phyloP scores from a whole-genome alignment of 2,888 invertebrate genomes.

The Coremacera marginata region DNA sequence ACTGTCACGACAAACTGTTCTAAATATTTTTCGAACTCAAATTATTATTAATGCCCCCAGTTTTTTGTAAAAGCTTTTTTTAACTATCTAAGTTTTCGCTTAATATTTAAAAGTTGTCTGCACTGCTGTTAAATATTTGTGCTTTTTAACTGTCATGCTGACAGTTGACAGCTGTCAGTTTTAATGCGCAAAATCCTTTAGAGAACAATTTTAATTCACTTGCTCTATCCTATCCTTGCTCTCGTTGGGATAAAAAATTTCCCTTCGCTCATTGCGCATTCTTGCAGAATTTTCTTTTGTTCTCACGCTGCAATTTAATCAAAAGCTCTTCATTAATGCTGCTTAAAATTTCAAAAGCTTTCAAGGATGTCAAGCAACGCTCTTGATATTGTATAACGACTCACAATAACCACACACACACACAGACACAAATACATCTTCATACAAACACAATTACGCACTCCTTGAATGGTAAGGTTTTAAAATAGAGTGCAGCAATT shows the following conservation, averaged over 20 bases:
- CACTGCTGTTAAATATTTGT: neutral
- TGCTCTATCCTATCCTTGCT: neutral
- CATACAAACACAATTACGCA: neutral
- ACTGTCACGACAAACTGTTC: neutral
- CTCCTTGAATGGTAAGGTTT: too few relatives aligned
- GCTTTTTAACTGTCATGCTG: slow-evolving; percentile 5
- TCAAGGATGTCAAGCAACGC: neutral
- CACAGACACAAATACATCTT: neutral
- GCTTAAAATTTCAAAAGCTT: slow-evolving; percentile 12
- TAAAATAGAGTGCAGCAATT: too few relatives aligned
- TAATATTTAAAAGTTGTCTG: neutral
- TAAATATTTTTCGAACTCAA: neutral
- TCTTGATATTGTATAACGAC: too few relatives aligned
- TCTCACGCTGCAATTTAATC: neutral
- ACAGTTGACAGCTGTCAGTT: neutral
- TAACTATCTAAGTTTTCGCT: neutral
- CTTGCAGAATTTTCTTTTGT: too few relatives aligned
- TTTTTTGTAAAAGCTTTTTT: neutral
- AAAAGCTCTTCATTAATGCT: neutral
- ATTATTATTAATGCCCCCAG: neutral
- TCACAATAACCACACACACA: too few relatives aligned
- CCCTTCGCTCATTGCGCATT: neutral
- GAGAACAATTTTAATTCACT: neutral
- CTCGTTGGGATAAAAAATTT: neutral
- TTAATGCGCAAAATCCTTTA: neutral